Conservation (phyloP, 2,888 invertebrate species). For the Drosophila fungiperda region DNA sequence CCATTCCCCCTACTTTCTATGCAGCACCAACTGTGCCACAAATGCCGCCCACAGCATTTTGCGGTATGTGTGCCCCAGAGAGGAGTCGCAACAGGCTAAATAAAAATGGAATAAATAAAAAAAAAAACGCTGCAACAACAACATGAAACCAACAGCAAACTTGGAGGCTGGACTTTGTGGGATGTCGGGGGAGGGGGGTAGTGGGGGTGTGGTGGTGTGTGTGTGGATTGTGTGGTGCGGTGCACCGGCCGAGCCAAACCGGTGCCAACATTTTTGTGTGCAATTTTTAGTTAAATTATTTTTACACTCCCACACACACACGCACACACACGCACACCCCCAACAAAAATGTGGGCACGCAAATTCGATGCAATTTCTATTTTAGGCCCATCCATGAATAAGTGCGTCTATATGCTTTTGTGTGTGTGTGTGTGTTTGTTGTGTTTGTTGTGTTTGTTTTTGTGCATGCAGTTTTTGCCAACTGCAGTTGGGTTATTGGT, state of each 20-base stretch:
- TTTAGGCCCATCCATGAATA: conserved; percentile 30
- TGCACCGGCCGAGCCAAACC: conserved; percentile 43
- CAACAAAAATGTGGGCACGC: conserved; percentile 32
- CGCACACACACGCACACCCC: conserved; percentile 20
- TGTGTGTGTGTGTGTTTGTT: conserved; percentile 4
- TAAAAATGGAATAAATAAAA: conserved; percentile 6
- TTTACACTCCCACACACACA: conserved; percentile 60
- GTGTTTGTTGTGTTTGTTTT: conserved; percentile 14
- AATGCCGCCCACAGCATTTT: conserved; percentile 68
- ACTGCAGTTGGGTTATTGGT: conserved; percentile 38
- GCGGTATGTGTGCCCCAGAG: conserved; percentile 62
- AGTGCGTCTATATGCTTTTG: conserved; percentile 13
- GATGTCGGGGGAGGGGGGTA: background rate
- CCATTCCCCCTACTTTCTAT: background rate
- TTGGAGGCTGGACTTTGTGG: background rate
- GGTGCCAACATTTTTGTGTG: conserved; percentile 76
- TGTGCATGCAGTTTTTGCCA: conserved; percentile 49
- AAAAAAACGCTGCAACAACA: background rate
- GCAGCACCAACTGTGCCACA: conserved; percentile 40
- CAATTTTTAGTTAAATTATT: conserved; percentile 79
- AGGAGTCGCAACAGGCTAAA: conserved; percentile 36
- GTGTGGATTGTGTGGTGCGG: conserved; percentile 37
- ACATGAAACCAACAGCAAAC: conserved; percentile 9
- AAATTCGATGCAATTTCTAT: conserved; percentile 69
- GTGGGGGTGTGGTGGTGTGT: background rate